These are phyloP conservation scores for Picus viridis DNA, from an alignment of 2,797 vertebrate species.

Conservation along the genomic window DNA sequence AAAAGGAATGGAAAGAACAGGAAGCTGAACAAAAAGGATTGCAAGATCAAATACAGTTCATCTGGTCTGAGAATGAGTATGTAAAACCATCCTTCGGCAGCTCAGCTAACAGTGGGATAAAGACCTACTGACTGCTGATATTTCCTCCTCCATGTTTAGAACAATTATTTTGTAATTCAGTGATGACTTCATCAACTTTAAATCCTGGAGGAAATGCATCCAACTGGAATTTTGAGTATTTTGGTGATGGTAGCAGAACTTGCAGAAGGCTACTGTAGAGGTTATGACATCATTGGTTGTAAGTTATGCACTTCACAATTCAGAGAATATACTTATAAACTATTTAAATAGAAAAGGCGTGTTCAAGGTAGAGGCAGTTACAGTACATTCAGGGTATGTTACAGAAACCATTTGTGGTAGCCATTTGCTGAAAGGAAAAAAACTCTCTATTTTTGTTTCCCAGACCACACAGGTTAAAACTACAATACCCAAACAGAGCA, in stretches of 20 bases:
- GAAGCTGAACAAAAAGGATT: conserved; percentile 55
- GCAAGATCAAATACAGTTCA: conserved; percentile 17
- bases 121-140: conserved; percentile 19
- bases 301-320: conserved; percentile 61
- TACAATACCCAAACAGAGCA: conserved; percentile 60
- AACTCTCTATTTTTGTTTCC: conserved; percentile 32
- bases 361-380: conserved; percentile 73
- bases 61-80: conserved; percentile 41
- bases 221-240: conserved; percentile 24
- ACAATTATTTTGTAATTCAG: neutral
- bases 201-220: conserved; percentile 29
- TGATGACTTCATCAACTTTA: neutral
- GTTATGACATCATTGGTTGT: conserved; percentile 36
- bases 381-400: conserved; percentile 69
- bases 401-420: conserved; percentile 60
- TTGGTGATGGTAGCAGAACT: conserved; percentile 47
- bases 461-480: conserved; percentile 62
- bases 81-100: conserved; percentile 13
- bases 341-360: conserved; percentile 65
- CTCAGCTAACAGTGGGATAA: conserved; percentile 14
- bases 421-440: conserved; percentile 46
- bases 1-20: conserved; percentile 39
- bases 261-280: conserved; percentile 63
- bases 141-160: neutral
- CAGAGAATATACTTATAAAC: conserved; percentile 51